Base-by-base conservation (phyloP, 2,797 vertebrate genomes). In the Oophaga sylvatica region DNA sequence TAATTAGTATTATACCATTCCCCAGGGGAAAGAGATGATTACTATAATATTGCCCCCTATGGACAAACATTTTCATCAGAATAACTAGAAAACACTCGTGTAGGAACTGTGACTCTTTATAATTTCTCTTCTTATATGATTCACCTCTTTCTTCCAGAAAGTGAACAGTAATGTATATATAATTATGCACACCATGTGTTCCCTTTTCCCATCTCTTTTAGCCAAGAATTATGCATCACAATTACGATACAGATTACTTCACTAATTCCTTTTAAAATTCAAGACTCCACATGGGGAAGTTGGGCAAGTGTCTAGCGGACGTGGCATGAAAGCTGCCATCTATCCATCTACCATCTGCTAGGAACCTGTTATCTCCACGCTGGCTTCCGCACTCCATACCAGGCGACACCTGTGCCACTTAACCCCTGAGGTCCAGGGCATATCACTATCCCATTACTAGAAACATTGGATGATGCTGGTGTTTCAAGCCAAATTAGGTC, bases 311-410 rank as follows among this genome's bases (percentile, higher is more conserved):
- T 60, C 67, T 84, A 19, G 77, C 67, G 67, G 76, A 80, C 70
- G 80, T 67, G 57, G 68, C 48, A 73, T 35, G n/a, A 45, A 85
- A 81, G 83, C 87, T 88, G 82, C 78, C 83, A 83, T 83, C 80
- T 29, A 85, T 85, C 67, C 60, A n/a, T 26, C 20, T 17, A 31
- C 87, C 87, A 89, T 89, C 87, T 89, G 87, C 77, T 89, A 56
- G 20, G 29, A 89, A 89, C 83, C 83, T 68, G 87, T 88, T 88
- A 84, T 85, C 78, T 78, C 20, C 16, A 53, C 59, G 15, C 35
- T 88, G 87, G 83, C 83, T 67, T 80, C 77, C 87, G 2, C 31
- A n/a, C 62, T 2, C 60, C 29, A 22, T 70, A 75, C 78, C n/a
- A 56, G 75, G 87, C 48, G 78, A 65, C 87, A 86, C 87, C 83